phyloP scores from a whole-genome alignment of 2,888 invertebrate genomes.

The Hydroisotoma schaefferi region DNA sequence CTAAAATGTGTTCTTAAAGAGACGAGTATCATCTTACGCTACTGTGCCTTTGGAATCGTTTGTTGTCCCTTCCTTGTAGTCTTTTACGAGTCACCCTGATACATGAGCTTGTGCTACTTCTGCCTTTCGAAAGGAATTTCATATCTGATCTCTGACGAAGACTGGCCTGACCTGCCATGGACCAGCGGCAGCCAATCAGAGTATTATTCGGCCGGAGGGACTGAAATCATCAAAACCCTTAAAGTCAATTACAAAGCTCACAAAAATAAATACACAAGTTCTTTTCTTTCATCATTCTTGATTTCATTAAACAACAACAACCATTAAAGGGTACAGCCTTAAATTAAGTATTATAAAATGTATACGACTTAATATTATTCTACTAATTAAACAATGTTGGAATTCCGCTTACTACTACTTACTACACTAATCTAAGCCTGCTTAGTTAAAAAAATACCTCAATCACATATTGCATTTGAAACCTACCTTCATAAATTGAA shows the following conservation, averaged over 20 bases:
- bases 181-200: slow-evolving; percentile 47
- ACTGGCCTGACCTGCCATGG: slow-evolving; percentile 44
- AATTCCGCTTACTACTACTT: too few relatives aligned
- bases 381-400: background rate
- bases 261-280: too few relatives aligned
- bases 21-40: slow-evolving; percentile 27
- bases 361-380: background rate
- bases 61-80: slow-evolving; percentile 6
- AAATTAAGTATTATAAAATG: background rate
- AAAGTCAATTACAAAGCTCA: slow-evolving; percentile 11
- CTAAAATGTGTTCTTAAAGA: background rate
- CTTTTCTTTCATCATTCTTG: too few relatives aligned
- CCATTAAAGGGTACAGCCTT: too few relatives aligned
- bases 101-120: too few relatives aligned
- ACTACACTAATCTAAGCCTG: too few relatives aligned
- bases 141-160: slow-evolving; percentile 1
- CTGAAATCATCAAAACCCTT: slow-evolving; percentile 45
- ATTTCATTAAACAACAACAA: too few relatives aligned
- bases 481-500: too few relatives aligned
- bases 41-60: slow-evolving; percentile 17
- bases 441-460: too few relatives aligned
- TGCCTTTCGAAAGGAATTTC: background rate
- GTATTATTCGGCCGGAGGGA: slow-evolving; percentile 44
- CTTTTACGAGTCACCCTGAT: background rate
- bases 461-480: too few relatives aligned